Base-by-base conservation (phyloP, 2,113 vertebrate species). In the Sinosuthora webbiana region DNA sequence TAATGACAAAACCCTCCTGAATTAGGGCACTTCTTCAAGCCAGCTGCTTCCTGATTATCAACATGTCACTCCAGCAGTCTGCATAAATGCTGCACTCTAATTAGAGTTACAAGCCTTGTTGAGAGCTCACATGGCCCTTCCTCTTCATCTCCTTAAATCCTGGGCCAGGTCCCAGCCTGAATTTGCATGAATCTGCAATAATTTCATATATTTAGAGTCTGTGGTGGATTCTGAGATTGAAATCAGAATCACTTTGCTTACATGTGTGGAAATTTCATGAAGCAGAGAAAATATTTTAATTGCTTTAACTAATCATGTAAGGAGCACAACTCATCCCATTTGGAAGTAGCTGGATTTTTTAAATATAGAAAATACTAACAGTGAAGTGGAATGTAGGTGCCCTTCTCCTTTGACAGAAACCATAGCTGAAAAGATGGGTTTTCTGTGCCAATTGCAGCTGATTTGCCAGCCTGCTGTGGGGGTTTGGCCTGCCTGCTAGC, bases 31-130 rank as follows among this genome's bases (percentile, higher is more conserved):
- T 93, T 84, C 71, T 89, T 91, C 50, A 84, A 87, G 35, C 57
- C 95, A 95, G 85, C 92, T 97, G 94, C 92, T 96, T 92, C 70
- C 68, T 93, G 59, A 81, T 96, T 91, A 90, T 94, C 70, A 89
- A 19, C 67, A 15, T 78, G 78, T 76, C 78, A 85, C 67, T 95
- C 62, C 39, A 91, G 74, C 91, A 90, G 74, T 53, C 84, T 94
- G 78, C 35, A 21, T 94, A 79, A 89, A 70, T 95, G 62, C 84
- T 82, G 45, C 65, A 70, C 33, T 87, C 90, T 92, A 89, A 81
- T 95, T 89, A 93, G 90, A 95, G 83, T 89, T 84, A 76, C 77
- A 71, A 52, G 50, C 62, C 67, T 96, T 83, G 65, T 92, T 50
- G 56, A 83, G 90, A 87, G 59, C 85, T 92, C 59, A 67, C 45